Evolutionary conservation across 2,113 vertebrate genomes (phyloP), one percentile per base, ranked within the genome.

Genomic region (Tenrec ecaudatus): DNA sequence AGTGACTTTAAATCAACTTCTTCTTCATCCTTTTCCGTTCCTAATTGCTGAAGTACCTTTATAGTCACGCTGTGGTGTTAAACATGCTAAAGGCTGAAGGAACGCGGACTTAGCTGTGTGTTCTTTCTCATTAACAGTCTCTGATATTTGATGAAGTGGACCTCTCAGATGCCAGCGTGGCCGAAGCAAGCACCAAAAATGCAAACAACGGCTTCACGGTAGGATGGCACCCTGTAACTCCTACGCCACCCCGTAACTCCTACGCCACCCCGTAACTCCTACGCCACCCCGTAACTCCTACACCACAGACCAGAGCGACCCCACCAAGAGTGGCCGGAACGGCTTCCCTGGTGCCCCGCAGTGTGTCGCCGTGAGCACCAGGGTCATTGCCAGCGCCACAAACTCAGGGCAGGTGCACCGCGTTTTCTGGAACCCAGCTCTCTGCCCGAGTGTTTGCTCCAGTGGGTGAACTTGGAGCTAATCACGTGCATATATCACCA

Each of bases 181-280:
- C 99, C 66, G 99, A 99, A 98, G 99, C 99, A 25, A 99, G 99
- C 98, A 99, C 99, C 93, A 99, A 99, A 98, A 99, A 99, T 98
- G 99, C 99, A 96, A 99, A 99, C 98, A 99, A 99, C 98, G 99
- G 99, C 98, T 99, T 99, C 98, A 99, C 99, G 97, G 99, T 99
- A 99, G 97, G 99, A 94, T 90, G 53, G 23, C 94, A 29, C 88
- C 96, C 86, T 89, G 81, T 94, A 31, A 92, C 27, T 92, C 36
- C 19, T 86, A 2, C 1, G 82, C 31, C 11, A 29, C 88, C 96
- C 86, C 88, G 81, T 94, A 31, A 92, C 27, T 92, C 36, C 19
- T 86, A 2, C 1, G 82, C 31, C 94, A 29, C 88, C 96, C 86
- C 88, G 81, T 94, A 31, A 92, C 27, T 92, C 36, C 19, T 86